phyloP scores from a whole-genome alignment of 2,797 vertebrate species.

The Ara ararauna region DNA sequence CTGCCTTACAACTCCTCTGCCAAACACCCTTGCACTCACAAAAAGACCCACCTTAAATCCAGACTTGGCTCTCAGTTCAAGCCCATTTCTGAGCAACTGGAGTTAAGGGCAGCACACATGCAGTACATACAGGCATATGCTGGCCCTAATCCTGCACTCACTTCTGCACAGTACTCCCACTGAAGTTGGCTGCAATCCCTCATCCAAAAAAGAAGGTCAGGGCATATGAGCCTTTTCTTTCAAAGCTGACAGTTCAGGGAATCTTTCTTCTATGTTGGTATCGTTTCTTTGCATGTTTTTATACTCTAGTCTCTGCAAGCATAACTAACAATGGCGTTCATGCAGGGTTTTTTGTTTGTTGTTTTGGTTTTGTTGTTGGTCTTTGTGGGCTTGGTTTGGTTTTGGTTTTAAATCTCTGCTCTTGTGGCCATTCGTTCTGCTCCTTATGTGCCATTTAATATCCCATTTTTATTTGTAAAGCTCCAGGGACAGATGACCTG shows the following conservation, averaged over 20 bases:
- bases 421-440: background rate
- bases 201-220: background rate
- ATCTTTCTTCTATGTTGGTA: background rate
- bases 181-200: background rate
- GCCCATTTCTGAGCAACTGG: fast-evolving
- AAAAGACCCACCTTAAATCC: background rate
- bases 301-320: background rate
- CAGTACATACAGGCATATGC: fast-evolving
- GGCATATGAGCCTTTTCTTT: fast-evolving
- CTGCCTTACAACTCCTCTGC: background rate
- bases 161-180: background rate
- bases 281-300: background rate
- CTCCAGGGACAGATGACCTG: background rate
- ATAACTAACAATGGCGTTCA: background rate
- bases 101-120: fast-evolving
- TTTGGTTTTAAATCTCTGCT: background rate
- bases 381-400: background rate
- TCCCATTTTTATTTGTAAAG: background rate
- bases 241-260: background rate
- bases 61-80: background rate
- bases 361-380: background rate
- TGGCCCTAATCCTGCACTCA: background rate
- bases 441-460: background rate
- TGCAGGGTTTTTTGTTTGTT: background rate
- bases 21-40: background rate